Evolutionary conservation across 2,888 invertebrate genomes (phyloP).

Genomic region (Protonemura montana): DNA sequence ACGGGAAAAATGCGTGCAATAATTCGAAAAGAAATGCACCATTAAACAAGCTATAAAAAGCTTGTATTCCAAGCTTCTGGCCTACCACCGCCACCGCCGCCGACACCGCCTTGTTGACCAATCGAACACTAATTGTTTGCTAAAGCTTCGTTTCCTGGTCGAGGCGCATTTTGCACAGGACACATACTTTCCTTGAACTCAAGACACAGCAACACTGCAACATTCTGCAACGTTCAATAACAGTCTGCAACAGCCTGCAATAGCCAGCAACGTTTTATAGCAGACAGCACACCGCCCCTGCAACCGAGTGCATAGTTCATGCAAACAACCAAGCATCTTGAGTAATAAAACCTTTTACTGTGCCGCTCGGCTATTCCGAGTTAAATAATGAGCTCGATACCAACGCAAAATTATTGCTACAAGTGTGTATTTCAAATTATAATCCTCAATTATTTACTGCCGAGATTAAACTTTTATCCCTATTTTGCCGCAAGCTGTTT

Average conservation of each 20-base stretch:
- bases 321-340: no score
- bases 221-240: background rate
- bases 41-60: no score
- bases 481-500: conserved; percentile 22
- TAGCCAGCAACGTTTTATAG: background rate
- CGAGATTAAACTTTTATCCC: conserved; percentile 26
- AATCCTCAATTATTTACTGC: conserved; percentile 37
- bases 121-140: background rate
- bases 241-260: background rate
- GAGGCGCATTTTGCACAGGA: background rate
- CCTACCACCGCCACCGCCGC: no score
- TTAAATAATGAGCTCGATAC: background rate
- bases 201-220: background rate
- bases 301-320: no score
- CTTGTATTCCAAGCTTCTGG: background rate
- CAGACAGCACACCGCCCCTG: no score
- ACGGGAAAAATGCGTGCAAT: background rate
- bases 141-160: background rate
- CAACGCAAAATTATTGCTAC: background rate
- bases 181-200: background rate
- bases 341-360: no score
- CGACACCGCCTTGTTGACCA: background rate
- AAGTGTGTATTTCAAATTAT: conserved; percentile 30
- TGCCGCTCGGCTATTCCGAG: background rate
- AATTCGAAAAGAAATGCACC: background rate